Conservation (phyloP, 1,140 invertebrate species). For the Drosophila mauritiana region DNA sequence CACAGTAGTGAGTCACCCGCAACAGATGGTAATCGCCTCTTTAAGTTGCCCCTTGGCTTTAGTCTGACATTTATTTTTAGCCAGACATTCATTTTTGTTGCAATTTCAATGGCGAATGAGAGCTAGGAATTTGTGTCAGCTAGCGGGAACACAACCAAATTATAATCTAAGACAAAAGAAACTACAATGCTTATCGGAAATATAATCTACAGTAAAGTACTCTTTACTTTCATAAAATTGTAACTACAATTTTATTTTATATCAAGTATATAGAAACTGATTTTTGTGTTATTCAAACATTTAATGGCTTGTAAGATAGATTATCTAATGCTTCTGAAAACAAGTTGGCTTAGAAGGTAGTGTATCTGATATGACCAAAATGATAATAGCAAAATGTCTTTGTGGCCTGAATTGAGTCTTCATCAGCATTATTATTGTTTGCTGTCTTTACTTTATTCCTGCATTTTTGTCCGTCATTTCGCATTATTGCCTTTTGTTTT, state of each 20-base stretch:
- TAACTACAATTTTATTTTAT: background rate
- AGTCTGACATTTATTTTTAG: constrained; percentile 8
- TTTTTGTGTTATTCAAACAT: too few relatives aligned
- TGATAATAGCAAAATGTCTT: background rate
- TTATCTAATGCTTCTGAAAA: too few relatives aligned
- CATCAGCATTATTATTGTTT: constrained; percentile 48
- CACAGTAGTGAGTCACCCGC: constrained; percentile 20
- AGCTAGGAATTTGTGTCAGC: constrained; percentile 30
- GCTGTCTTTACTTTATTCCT: constrained; percentile 23
- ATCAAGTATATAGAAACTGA: too few relatives aligned
- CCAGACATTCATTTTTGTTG: constrained; percentile 5
- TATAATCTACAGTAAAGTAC: constrained; percentile 23
- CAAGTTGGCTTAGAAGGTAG: background rate
- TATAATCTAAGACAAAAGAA: constrained; percentile 7
- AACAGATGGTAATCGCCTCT: constrained; percentile 37
- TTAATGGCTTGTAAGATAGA: too few relatives aligned
- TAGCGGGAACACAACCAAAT: constrained; percentile 11
- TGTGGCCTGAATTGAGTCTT: constrained; percentile 63
- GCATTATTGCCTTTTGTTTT: constrained; percentile 65
- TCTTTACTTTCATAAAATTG: background rate
- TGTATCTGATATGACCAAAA: constrained; percentile 4
- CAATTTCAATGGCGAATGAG: constrained; percentile 3
- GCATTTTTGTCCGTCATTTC: constrained; percentile 58
- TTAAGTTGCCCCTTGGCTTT: constrained; percentile 7
- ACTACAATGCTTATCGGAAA: constrained; percentile 50